phyloP scores from a whole-genome alignment of 2,797 vertebrate species.

The Platalea minor region DNA sequence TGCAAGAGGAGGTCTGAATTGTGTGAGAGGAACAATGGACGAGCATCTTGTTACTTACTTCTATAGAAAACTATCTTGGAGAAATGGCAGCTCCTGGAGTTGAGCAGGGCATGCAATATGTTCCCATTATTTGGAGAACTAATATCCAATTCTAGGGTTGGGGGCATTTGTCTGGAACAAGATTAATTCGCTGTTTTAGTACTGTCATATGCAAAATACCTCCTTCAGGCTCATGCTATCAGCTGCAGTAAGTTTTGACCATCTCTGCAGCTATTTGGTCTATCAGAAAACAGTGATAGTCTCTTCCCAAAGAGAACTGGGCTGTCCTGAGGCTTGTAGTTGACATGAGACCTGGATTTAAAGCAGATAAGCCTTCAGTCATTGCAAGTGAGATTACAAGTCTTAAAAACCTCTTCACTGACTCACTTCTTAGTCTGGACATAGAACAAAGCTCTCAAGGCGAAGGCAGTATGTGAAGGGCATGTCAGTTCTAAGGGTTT shows the following conservation, averaged over 20 bases:
- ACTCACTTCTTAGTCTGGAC: background rate
- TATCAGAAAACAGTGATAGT: background rate
- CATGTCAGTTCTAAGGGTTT: background rate
- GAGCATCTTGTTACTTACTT: background rate
- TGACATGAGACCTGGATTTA: background rate
- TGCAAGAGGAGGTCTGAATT: background rate
- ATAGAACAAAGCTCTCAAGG: background rate
- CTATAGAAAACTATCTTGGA: background rate
- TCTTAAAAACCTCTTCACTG: background rate
- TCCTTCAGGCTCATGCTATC: background rate
- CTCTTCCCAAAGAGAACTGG: background rate
- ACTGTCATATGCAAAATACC: background rate
- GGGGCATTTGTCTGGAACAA: background rate
- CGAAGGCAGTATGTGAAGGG: background rate
- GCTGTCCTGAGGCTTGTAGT: background rate
- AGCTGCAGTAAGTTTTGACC: background rate
- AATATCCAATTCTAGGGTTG: background rate
- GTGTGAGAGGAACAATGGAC: background rate
- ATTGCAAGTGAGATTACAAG: background rate
- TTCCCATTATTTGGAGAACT: background rate
- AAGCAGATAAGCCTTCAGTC: slow-evolving; percentile 4
- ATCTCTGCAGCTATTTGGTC: background rate
- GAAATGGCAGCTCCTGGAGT: background rate
- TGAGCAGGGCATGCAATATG: background rate
- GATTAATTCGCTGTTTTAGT: background rate